Conservation (phyloP, 2,797 vertebrate genomes). For the Pseudochromis fuscus region DNA sequence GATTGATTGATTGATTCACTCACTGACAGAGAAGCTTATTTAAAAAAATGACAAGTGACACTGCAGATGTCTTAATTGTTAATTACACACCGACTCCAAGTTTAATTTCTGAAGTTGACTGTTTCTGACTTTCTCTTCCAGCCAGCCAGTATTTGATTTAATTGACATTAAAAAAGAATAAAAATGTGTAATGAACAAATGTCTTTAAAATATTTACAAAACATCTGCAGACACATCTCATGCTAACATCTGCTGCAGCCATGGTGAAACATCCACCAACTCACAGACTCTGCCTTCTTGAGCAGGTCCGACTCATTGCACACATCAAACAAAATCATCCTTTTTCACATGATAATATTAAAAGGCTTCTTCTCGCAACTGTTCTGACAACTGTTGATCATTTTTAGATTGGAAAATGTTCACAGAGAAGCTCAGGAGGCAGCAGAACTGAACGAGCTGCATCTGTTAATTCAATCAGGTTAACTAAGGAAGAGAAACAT, state of each 20-base stretch:
- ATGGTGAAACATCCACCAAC: conserved; percentile 57
- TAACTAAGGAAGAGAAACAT: neutral
- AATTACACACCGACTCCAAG: conserved; percentile 1
- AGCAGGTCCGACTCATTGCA: conserved; percentile 73
- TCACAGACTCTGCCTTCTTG: conserved; percentile 63
- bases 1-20: neutral
- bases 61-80: neutral
- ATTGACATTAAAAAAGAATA: conserved; percentile 36
- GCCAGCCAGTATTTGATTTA: conserved; percentile 26
- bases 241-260: conserved; percentile 69
- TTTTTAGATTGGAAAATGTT: conserved; percentile 5
- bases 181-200: conserved; percentile 51
- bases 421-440: conserved; percentile 4
- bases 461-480: neutral
- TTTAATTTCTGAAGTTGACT: conserved; percentile 20
- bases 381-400: conserved; percentile 66
- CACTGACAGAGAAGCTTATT: neutral
- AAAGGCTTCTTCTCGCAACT: conserved; percentile 65
- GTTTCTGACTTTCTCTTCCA: conserved; percentile 19
- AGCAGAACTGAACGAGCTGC: conserved; percentile 3
- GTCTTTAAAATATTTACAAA: conserved; percentile 61
- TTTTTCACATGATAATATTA: conserved; percentile 58
- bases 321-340: conserved; percentile 73
- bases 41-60: neutral
- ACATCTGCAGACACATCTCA: conserved; percentile 72